These are phyloP conservation scores for Pecten maximus DNA, from an alignment of 2,888 invertebrate genomes.

Conservation along the genomic window DNA sequence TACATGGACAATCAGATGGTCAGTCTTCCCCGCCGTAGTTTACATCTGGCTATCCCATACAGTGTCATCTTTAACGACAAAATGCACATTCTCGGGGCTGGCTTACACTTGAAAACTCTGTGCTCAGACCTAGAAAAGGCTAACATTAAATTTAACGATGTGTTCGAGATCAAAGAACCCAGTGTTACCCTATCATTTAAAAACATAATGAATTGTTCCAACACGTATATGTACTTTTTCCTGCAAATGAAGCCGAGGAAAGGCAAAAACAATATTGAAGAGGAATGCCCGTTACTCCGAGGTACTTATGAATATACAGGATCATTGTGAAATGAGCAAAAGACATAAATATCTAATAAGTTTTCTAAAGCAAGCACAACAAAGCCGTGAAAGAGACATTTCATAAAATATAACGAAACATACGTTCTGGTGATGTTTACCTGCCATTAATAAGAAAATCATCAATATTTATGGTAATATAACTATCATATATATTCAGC, in stretches of 20 bases:
- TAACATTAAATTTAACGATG: constrained; percentile 62
- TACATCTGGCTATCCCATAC: constrained; percentile 74
- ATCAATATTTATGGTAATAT: too few relatives aligned
- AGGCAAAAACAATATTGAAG: neutral
- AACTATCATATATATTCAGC: too few relatives aligned
- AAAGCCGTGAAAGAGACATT: too few relatives aligned
- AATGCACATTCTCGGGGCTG: constrained; percentile 63
- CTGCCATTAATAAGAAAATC: too few relatives aligned
- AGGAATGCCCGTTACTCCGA: constrained; percentile 45
- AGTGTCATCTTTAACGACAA: constrained; percentile 76
- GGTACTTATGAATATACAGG: too few relatives aligned
- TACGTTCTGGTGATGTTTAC: too few relatives aligned
- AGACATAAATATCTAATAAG: too few relatives aligned
- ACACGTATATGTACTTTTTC: constrained; percentile 50
- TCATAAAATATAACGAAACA: too few relatives aligned
- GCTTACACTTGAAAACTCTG: constrained; percentile 61
- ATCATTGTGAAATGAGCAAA: too few relatives aligned
- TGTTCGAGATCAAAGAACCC: constrained; percentile 73
- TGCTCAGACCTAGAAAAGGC: constrained; percentile 68
- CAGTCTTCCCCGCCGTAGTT: constrained; percentile 40
- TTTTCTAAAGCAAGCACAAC: too few relatives aligned
- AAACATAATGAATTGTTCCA: constrained; percentile 44
- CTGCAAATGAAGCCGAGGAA: constrained; percentile 55
- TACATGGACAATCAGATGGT: constrained; percentile 43
- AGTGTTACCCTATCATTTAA: constrained; percentile 65